Evolutionary conservation across 2,113 vertebrate species (phyloP).

Genomic region (Bos indicus): DNA sequence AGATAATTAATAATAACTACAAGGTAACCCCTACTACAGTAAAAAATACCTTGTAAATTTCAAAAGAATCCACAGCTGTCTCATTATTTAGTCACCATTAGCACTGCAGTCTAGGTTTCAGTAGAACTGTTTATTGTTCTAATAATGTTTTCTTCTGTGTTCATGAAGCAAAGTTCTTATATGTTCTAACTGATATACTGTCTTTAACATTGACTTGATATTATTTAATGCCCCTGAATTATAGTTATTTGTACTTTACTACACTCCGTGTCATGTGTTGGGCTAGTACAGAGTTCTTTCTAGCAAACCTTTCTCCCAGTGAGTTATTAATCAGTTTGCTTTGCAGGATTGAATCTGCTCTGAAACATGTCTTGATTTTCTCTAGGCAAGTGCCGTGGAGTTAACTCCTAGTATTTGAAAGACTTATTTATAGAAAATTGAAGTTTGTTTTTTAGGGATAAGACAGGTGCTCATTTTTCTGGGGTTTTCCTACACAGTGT

Average conservation of each 20-base stretch:
- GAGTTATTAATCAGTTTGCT: not conserved
- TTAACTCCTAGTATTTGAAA: not conserved
- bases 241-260: not conserved
- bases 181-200: not conserved
- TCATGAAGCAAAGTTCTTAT: not conserved
- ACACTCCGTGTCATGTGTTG: not conserved
- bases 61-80: not conserved
- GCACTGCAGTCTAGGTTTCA: not conserved
- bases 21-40: not conserved
- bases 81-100: not conserved
- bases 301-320: not conserved
- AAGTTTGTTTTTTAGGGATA: not conserved
- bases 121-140: not conserved
- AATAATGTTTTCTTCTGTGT: not conserved
- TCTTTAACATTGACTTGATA: not conserved
- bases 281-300: not conserved
- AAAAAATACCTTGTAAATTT: not conserved
- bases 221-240: not conserved
- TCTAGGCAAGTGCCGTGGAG: not conserved
- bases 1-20: not conserved
- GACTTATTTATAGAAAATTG: not conserved
- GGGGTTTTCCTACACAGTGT: not conserved
- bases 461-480: not conserved
- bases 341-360: not conserved
- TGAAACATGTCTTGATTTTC: not conserved